phyloP scores from a whole-genome alignment of 2,113 vertebrate species.

The Heterocephalus glaber region DNA sequence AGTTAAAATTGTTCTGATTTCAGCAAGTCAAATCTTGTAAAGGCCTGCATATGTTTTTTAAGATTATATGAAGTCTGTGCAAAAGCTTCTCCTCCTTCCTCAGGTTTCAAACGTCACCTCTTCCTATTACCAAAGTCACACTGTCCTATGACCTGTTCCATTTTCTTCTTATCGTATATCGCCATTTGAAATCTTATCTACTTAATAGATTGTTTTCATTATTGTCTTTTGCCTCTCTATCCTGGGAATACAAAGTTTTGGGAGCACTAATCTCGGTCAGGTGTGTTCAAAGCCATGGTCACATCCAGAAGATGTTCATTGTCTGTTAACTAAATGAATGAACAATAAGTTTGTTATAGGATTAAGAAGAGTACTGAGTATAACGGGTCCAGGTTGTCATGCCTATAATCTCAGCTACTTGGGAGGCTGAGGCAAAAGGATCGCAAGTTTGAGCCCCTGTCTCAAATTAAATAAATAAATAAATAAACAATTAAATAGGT shows the following conservation, averaged over 20 bases:
- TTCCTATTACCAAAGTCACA: neutral
- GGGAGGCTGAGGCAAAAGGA: neutral
- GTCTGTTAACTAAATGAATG: neutral
- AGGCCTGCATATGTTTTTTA: constrained; percentile 93
- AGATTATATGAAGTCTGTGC: constrained; percentile 98
- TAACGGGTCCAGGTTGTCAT: neutral
- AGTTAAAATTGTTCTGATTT: constrained; percentile 89
- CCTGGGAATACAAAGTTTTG: neutral
- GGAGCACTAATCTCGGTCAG: neutral
- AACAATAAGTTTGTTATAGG: neutral
- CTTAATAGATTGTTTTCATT: no score
- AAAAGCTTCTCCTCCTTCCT: constrained; percentile 54
- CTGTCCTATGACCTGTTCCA: neutral
- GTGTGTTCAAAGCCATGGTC: neutral
- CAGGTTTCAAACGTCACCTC: neutral
- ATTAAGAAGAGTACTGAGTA: neutral
- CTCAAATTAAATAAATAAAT: neutral
- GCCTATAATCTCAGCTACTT: neutral
- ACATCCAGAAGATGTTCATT: neutral
- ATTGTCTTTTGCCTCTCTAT: neutral
- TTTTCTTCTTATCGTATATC: neutral
- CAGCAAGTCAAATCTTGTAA: constrained; percentile 93
- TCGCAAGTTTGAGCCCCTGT: neutral
- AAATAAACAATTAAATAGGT: neutral
- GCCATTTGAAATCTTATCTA: neutral